These are phyloP conservation scores for Sturnira hondurensis DNA, from an alignment of 2,113 vertebrate genomes.

Conservation along the genomic window DNA sequence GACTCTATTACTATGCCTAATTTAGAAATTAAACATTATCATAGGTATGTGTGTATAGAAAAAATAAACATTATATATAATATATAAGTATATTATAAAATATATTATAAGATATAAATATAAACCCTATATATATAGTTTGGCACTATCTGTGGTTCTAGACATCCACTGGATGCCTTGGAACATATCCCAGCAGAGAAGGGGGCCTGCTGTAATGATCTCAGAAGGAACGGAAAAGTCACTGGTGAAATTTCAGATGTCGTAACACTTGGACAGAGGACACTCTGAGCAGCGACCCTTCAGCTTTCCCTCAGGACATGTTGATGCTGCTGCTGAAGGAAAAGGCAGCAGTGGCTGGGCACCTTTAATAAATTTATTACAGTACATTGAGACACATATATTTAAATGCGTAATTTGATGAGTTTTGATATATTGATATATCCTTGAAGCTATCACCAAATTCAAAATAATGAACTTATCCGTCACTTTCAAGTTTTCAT, in stretches of 20 bases:
- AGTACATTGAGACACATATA: background rate
- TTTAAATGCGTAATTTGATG: constrained; percentile 1
- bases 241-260: background rate
- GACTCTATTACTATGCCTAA: background rate
- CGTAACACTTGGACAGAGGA: background rate
- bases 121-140: background rate
- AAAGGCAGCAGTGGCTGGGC: background rate
- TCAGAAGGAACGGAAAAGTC: background rate
- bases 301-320: background rate
- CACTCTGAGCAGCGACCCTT: background rate
- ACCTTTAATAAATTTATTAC: background rate
- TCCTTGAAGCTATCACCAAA: background rate
- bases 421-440: background rate
- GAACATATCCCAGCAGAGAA: background rate
- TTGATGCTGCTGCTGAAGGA: background rate
- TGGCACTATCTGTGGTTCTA: background rate
- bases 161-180: background rate
- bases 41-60: background rate
- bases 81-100: background rate
- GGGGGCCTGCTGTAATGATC: background rate
- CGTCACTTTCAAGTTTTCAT: background rate
- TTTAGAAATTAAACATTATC: background rate
- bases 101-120: background rate
- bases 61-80: background rate
- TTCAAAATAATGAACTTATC: background rate